These are phyloP conservation scores for Pyrocoelia pectoralis DNA, from an alignment of 2,888 invertebrate species.

Conservation along the genomic window DNA sequence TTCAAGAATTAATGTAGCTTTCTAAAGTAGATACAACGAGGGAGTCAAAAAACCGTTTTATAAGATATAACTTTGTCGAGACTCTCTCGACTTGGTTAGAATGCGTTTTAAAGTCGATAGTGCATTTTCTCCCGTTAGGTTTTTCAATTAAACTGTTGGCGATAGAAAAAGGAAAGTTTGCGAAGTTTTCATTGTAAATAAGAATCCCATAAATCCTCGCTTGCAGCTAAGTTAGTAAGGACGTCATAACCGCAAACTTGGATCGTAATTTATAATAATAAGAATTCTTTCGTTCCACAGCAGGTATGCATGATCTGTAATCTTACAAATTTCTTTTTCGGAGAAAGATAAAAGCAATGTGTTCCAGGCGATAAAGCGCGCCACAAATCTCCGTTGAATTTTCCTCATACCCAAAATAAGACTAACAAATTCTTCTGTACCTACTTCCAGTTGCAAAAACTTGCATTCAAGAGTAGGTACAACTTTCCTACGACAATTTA, in stretches of 20 bases:
- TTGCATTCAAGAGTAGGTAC: conserved; percentile 18
- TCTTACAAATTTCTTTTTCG: conserved; percentile 56
- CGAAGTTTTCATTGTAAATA: conserved; percentile 45
- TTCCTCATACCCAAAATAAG: conserved; percentile 40
- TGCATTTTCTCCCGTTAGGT: background rate
- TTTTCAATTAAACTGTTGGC: background rate
- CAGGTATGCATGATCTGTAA: conserved; percentile 56
- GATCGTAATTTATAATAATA: conserved; percentile 55
- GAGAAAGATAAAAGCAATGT: conserved; percentile 52
- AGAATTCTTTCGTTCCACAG: conserved; percentile 51
- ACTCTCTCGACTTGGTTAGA: background rate
- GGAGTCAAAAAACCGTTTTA: conserved; percentile 10
- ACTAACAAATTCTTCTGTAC: conserved; percentile 8
- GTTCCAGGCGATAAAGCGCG: conserved; percentile 57
- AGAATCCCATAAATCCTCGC: conserved; percentile 52
- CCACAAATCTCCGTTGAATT: conserved; percentile 56
- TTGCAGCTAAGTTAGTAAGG: conserved; percentile 40
- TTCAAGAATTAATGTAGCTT: conserved; percentile 46
- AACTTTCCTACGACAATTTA: background rate
- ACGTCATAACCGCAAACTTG: conserved; percentile 53
- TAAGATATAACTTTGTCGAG: background rate
- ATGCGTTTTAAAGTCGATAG: background rate
- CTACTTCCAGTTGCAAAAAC: conserved; percentile 26
- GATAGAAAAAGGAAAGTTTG: background rate
- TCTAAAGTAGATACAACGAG: conserved; percentile 40